Evolutionary conservation across 2,113 vertebrate genomes (phyloP).

Genomic region (Craseonycteris thonglongyai): DNA sequence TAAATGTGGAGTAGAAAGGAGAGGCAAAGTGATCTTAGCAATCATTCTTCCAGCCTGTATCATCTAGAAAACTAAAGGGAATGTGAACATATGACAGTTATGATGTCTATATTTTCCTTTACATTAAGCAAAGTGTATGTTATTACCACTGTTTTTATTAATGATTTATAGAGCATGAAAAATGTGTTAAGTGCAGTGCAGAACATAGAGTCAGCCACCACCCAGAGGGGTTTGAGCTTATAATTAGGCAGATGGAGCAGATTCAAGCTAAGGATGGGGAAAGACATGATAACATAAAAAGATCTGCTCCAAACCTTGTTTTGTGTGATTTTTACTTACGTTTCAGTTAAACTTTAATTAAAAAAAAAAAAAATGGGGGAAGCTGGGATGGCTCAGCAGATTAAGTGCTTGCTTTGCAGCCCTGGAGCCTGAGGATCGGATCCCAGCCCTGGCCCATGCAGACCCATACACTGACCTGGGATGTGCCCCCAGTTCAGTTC

Average conservation of each 20-base stretch:
- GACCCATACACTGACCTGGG: too few relatives aligned
- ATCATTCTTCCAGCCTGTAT: not conserved
- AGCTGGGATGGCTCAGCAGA: too few relatives aligned
- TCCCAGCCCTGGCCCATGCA: too few relatives aligned
- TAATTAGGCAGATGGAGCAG: conserved; percentile 18
- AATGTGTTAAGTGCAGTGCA: conserved; percentile 22
- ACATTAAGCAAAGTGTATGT: conserved; percentile 31
- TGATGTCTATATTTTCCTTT: not conserved
- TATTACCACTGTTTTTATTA: conserved; percentile 35
- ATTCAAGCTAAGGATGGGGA: not conserved
- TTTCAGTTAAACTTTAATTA: not conserved
- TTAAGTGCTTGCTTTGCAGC: too few relatives aligned
- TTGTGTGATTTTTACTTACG: not conserved
- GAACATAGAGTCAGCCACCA: not conserved
- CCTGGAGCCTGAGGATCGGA: too few relatives aligned
- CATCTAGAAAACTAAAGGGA: not conserved
- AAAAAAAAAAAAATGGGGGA: not conserved
- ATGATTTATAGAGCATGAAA: conserved; percentile 56
- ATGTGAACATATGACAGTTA: not conserved
- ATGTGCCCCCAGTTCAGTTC: too few relatives aligned
- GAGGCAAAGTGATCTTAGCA: not conserved
- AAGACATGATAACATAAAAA: not conserved
- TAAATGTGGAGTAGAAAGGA: not conserved
- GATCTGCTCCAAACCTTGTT: not conserved
- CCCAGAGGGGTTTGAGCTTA: conserved; percentile 15